phyloP scores from a whole-genome alignment of 1,140 invertebrate species.

The Nixonia krombeini region DNA sequence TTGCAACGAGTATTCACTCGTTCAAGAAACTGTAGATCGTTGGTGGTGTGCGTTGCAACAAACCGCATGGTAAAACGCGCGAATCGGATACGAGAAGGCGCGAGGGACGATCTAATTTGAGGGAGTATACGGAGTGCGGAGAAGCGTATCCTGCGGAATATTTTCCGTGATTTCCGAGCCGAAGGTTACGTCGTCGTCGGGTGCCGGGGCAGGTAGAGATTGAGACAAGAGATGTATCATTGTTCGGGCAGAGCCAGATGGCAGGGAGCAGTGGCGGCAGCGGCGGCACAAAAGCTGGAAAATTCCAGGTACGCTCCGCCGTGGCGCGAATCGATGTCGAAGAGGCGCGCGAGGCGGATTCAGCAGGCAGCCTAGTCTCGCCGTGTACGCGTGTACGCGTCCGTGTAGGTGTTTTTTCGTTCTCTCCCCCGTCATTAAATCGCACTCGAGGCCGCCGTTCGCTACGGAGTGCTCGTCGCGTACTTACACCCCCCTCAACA shows the following conservation, averaged over 20 bases:
- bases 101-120: too few relatives aligned
- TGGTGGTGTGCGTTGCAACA: too few relatives aligned
- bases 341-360: slow-evolving; percentile 2
- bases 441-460: slow-evolving; percentile 36
- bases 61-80: too few relatives aligned
- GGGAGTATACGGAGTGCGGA: too few relatives aligned
- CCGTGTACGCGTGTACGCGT: background rate
- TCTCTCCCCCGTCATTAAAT: slow-evolving; percentile 45
- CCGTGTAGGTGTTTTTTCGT: slow-evolving; percentile 11
- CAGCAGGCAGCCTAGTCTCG: background rate
- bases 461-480: slow-evolving; percentile 43
- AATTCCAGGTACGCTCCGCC: slow-evolving; percentile 26
- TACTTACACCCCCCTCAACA: slow-evolving; percentile 34
- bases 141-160: too few relatives aligned
- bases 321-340: slow-evolving; percentile 9
- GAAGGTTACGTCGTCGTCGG: too few relatives aligned
- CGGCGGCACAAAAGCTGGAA: slow-evolving; percentile 14
- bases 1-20: too few relatives aligned
- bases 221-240: slow-evolving; percentile 18
- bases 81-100: too few relatives aligned
- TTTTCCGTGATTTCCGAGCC: too few relatives aligned
- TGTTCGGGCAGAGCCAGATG: slow-evolving; percentile 11
- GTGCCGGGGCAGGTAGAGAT: slow-evolving; percentile 8
- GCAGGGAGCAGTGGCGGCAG: slow-evolving; percentile 1
- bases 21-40: too few relatives aligned